These are phyloP conservation scores for Scartelaos histophorus DNA, from an alignment of 2,113 vertebrate genomes.

Conservation along the genomic window DNA sequence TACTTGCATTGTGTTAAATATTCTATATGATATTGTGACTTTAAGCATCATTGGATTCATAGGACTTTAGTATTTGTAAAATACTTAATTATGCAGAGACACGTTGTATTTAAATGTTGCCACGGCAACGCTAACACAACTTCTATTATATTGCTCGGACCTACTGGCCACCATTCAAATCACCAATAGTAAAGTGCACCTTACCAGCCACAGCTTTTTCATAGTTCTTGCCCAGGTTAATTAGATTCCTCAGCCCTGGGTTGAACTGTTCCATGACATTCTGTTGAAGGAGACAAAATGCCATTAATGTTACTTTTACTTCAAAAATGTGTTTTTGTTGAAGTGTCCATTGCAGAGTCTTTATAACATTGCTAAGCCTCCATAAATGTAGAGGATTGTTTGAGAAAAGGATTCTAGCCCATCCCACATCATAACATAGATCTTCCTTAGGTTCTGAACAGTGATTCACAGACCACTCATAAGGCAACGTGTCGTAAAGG, in stretches of 20 bases:
- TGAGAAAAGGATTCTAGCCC: not conserved
- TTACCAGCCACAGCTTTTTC: conserved; percentile 95
- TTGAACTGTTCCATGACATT: conserved; percentile 99
- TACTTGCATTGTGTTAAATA: not conserved
- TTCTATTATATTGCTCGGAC: not conserved
- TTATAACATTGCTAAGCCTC: not conserved
- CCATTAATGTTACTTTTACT: too few species aligned
- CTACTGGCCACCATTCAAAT: not conserved
- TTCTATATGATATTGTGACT: not conserved
- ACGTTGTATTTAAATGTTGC: too few species aligned
- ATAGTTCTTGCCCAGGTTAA: conserved; percentile 96
- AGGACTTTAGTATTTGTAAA: too few species aligned
- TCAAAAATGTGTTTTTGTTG: too few species aligned
- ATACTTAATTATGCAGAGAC: not conserved
- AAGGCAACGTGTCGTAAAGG: conserved; percentile 2
- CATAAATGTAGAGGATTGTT: not conserved
- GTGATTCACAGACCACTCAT: conserved; percentile 2
- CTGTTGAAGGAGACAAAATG: conserved; percentile 65
- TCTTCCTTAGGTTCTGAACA: not conserved
- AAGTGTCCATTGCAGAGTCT: not conserved
- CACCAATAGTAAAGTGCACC: not conserved
- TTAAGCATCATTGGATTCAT: too few species aligned
- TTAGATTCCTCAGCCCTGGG: conserved; percentile 92
- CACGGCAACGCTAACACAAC: too few species aligned
- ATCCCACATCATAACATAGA: not conserved